A percentile compares a stretch with the other conserved stretches of the same genome.
phyloP scores from a whole-genome alignment of 2,888 invertebrate genomes.

The Elegia similella region DNA sequence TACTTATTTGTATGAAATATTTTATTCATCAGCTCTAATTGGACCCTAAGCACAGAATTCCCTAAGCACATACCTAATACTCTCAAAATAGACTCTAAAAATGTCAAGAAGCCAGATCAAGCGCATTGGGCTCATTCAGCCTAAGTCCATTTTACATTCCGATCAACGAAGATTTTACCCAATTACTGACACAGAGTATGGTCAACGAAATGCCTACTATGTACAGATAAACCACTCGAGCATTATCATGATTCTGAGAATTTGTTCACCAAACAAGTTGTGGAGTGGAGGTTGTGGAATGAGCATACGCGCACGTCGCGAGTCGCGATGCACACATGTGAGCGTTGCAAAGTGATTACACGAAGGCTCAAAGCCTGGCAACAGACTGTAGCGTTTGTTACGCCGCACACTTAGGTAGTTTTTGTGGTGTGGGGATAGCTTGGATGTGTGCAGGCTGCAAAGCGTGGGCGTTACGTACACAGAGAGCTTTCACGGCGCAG shows the following conservation, averaged over 20 bases:
- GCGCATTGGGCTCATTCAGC: not conserved
- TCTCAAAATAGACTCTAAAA: not conserved
- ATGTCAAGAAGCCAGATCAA: not conserved
- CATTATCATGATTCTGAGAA: slow-evolving; percentile 69
- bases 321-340: slow-evolving; percentile 42
- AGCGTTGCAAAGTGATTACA: slow-evolving; percentile 14
- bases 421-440: slow-evolving; percentile 30
- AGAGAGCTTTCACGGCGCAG: slow-evolving; percentile 75
- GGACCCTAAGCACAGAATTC: not conserved
- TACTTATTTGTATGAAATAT: not conserved
- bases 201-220: slow-evolving; percentile 49
- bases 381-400: slow-evolving; percentile 32
- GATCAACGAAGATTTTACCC: no score
- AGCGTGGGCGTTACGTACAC: slow-evolving; percentile 61
- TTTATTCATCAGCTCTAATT: not conserved
- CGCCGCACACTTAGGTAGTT: slow-evolving; percentile 19
- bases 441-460: slow-evolving; percentile 29
- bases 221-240: slow-evolving; percentile 47
- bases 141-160: not conserved
- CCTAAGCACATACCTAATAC: not conserved
- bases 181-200: slow-evolving; percentile 38
- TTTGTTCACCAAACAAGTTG: slow-evolving; percentile 72
- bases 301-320: slow-evolving; percentile 44
- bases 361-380: slow-evolving; percentile 18
- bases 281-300: slow-evolving; percentile 49